These are phyloP conservation scores for Xenus cinereus DNA, from an alignment of 2,113 vertebrate genomes.

Conservation along the genomic window DNA sequence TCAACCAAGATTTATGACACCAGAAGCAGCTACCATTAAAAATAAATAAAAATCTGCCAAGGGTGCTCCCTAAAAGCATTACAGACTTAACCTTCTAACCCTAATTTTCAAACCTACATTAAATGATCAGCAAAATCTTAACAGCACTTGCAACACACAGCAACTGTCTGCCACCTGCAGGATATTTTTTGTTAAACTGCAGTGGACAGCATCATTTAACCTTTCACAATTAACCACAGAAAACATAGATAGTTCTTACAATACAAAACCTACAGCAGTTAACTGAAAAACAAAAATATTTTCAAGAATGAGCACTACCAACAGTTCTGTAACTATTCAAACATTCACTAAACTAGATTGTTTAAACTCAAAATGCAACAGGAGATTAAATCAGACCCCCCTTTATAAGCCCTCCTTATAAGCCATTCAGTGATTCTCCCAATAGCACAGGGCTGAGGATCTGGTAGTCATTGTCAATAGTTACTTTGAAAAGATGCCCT, in stretches of 20 bases:
- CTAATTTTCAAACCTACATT: neutral
- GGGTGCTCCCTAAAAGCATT: neutral
- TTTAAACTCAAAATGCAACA: neutral
- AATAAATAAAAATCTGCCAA: neutral
- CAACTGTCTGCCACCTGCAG: slow-evolving; percentile 35
- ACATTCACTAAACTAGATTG: neutral
- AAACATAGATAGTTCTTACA: neutral
- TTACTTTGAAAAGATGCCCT: neutral
- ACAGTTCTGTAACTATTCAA: neutral
- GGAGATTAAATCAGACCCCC: neutral
- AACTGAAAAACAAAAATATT: neutral
- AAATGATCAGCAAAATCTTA: neutral
- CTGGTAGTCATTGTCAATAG: neutral
- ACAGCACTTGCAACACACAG: neutral
- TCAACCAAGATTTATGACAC: neutral
- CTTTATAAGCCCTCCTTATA: neutral
- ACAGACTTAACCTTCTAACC: neutral
- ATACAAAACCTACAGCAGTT: neutral
- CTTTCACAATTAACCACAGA: neutral
- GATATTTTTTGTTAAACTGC: neutral
- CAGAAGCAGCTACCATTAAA: neutral
- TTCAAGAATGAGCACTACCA: neutral
- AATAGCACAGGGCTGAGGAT: neutral
- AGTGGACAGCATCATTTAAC: neutral
- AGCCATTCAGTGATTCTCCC: neutral